Percentiles rank a stretch among this genome's conserved stretches.
Evolutionary conservation across 2,888 invertebrate species (phyloP).

Genomic region (Polymixis flavicincta): DNA sequence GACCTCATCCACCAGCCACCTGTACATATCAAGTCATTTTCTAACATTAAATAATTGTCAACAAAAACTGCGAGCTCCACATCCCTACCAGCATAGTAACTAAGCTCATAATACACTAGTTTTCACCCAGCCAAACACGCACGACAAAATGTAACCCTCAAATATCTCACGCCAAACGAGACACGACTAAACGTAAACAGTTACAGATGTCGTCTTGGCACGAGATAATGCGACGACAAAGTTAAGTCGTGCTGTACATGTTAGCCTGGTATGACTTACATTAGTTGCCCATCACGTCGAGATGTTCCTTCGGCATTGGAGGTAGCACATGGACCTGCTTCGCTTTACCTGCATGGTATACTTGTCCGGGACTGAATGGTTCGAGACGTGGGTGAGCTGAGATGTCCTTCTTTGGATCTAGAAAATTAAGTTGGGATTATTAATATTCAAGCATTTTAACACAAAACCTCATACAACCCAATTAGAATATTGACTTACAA

Average conservation of each 20-base stretch:
- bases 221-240: conserved; percentile 2
- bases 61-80: conserved; percentile 34
- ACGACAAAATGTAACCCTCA: neutral
- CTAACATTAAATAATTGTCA: neutral
- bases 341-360: conserved; percentile 97
- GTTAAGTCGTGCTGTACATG: neutral
- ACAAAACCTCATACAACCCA: too few species aligned
- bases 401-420: conserved; percentile 86
- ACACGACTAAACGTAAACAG: neutral
- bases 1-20: neutral
- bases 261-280: conserved; percentile 19
- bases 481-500: too few species aligned
- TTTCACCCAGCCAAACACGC: conserved; percentile 3
- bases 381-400: conserved; percentile 94
- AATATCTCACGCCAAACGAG: neutral
- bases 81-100: conserved; percentile 10
- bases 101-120: conserved; percentile 43
- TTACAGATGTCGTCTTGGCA: neutral
- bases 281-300: conserved; percentile 73
- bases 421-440: neutral
- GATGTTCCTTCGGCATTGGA: conserved; percentile 82
- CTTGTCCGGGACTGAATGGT: conserved; percentile 97
- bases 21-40: neutral
- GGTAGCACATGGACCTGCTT: conserved; percentile 97
- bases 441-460: neutral